Evolutionary conservation across 1,140 invertebrate genomes (phyloP), one percentile per base, ranked within the genome.

Genomic region (Neoseiulus cucumeris): DNA sequence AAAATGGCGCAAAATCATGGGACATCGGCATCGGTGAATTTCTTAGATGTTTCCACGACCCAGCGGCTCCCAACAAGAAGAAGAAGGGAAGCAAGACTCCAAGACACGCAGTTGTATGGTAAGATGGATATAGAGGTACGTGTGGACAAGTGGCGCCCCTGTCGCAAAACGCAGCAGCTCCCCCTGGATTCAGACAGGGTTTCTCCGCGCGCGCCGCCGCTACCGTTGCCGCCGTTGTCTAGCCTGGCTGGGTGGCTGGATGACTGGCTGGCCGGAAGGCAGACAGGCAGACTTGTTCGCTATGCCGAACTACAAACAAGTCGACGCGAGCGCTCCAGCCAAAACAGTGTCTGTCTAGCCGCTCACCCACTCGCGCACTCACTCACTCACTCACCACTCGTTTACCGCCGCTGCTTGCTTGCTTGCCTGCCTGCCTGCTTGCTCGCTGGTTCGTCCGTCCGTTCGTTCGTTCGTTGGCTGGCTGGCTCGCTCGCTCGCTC

Each of bases 151-250:
- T 59, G 22, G 51, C 51, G 51, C 51, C 51, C 51, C 33, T 33
- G 6, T 59, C 22, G 22, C 12, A 17, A 14, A 25, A 59, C 25
- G 25, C 22, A 14, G 33, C 51, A 59, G 51, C 51, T 25, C 51
- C 51, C 51, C 51, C 51, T 59, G 51, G 51, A 59, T 59, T 59
- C 51, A 59, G 51, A 59, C 51, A 59, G 22, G 25, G 17, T 14
- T 59, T 20, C 33, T 59, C 51, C 33, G 51, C 51, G 51, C 51
- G 51, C 45, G 45, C 18, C 51, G 51, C 33, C 14, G 14, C 25
- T 14, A 25, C 51, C 51, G 2, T 2, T 9, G 9, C 9, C 33
- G 33, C 33, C 33, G 9, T 39, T 9, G 33, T 39, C 33, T 9
- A 9, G 33, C 33, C 33, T 39, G 33, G 4, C 9, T 39, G 33